Percentiles rank a stretch among this genome's conserved stretches.
phyloP scores from a whole-genome alignment of 2,888 invertebrate genomes.

The Lobophora halterata region DNA sequence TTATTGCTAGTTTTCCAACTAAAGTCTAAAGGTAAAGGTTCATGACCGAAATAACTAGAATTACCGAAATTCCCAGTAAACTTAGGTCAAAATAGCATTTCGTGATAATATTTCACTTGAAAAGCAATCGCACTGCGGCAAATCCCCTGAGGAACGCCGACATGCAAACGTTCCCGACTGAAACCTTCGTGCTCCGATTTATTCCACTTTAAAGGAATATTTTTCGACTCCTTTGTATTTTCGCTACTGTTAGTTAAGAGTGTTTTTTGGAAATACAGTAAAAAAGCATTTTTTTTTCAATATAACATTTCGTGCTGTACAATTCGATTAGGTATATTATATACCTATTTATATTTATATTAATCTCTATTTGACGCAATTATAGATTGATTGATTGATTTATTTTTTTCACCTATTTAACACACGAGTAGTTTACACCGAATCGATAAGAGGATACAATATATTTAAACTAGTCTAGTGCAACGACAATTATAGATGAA shows the following conservation, averaged over 20 bases:
- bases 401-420: too few relatives aligned
- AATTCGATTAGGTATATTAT: too few relatives aligned
- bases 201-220: slow-evolving; percentile 15
- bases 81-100: slow-evolving; percentile 22
- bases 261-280: slow-evolving; percentile 7
- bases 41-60: slow-evolving; percentile 10
- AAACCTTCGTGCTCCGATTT: slow-evolving; percentile 14
- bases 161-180: slow-evolving; percentile 23
- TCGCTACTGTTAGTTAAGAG: slow-evolving; percentile 10
- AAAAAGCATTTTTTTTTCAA: too few relatives aligned
- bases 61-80: slow-evolving; percentile 16
- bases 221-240: slow-evolving; percentile 9
- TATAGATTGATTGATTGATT: too few relatives aligned
- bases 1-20: too few relatives aligned
- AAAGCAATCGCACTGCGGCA: slow-evolving; percentile 28
- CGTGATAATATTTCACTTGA: slow-evolving; percentile 31
- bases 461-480: too few relatives aligned
- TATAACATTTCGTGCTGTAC: too few relatives aligned
- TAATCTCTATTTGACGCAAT: too few relatives aligned
- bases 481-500: too few relatives aligned
- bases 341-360: too few relatives aligned
- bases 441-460: too few relatives aligned
- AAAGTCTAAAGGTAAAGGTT: slow-evolving; percentile 5
- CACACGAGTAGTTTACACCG: too few relatives aligned
- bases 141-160: slow-evolving; percentile 18